Evolutionary conservation across 2,888 invertebrate genomes (phyloP).

Genomic region (Nycteola revayana): DNA sequence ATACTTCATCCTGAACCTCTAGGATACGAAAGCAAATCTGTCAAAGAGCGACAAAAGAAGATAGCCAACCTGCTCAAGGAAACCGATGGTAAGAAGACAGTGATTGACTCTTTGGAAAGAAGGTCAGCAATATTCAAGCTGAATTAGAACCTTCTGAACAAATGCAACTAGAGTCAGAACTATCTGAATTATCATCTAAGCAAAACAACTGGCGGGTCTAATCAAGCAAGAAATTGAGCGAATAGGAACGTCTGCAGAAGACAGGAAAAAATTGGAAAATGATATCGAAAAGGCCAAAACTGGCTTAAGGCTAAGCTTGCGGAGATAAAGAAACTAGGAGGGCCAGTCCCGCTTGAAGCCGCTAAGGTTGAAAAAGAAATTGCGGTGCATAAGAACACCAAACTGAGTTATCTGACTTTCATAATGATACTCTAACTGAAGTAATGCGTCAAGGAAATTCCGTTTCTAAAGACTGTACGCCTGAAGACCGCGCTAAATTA

Average conservation of each 20-base stretch:
- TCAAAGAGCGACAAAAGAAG: slow-evolving; percentile 87
- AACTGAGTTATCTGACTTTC: slow-evolving; percentile 89
- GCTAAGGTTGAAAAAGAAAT: slow-evolving; percentile 92
- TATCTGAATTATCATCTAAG: slow-evolving; percentile 87
- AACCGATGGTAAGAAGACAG: slow-evolving; percentile 90
- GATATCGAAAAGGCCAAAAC: slow-evolving; percentile 89
- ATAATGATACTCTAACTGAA: slow-evolving; percentile 87
- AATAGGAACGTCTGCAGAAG: slow-evolving; percentile 86
- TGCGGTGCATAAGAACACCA: slow-evolving; percentile 87
- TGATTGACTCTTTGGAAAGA: slow-evolving; percentile 92
- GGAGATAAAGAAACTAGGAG: slow-evolving; percentile 88
- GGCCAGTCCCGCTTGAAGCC: slow-evolving; percentile 90
- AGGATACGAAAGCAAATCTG: slow-evolving; percentile 89
- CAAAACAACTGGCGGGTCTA: slow-evolving; percentile 87
- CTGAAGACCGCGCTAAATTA: slow-evolving; percentile 84
- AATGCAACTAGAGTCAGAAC: slow-evolving; percentile 87
- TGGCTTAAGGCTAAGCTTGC: slow-evolving; percentile 91
- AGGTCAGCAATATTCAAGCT: slow-evolving; percentile 90
- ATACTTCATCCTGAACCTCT: slow-evolving; percentile 85
- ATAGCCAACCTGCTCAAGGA: slow-evolving; percentile 90
- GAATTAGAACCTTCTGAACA: slow-evolving; percentile 94
- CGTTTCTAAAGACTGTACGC: slow-evolving; percentile 91
- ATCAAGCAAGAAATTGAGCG: slow-evolving; percentile 88
- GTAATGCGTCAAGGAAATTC: slow-evolving; percentile 88
- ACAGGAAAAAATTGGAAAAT: slow-evolving; percentile 88